These are phyloP conservation scores for Lutjanus argentimaculatus DNA, from an alignment of 2,797 vertebrate genomes.

Conservation along the genomic window DNA sequence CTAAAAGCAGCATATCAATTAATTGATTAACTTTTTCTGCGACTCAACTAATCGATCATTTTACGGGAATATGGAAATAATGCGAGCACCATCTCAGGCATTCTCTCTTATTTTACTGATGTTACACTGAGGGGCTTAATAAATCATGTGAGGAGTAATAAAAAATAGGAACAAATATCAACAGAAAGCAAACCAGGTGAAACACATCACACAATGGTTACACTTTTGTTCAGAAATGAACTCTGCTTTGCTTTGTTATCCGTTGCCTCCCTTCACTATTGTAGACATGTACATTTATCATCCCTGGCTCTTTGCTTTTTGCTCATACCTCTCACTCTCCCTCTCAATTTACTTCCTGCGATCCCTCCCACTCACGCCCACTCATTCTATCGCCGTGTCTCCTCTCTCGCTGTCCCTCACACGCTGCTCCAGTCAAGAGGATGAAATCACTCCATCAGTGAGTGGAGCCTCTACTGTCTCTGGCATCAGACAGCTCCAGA, in stretches of 20 bases:
- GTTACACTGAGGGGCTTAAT: background rate
- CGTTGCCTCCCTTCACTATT: slow-evolving; percentile 15
- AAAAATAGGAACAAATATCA: background rate
- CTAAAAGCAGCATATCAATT: background rate
- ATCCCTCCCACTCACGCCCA: slow-evolving; percentile 60
- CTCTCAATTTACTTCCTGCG: slow-evolving; percentile 51
- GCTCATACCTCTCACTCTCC: slow-evolving; percentile 40
- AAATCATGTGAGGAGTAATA: background rate
- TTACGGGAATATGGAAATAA: background rate
- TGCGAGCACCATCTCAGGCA: background rate
- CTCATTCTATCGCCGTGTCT: slow-evolving; percentile 54
- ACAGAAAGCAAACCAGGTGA: slow-evolving; percentile 1
- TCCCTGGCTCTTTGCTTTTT: slow-evolving; percentile 29
- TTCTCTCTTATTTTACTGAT: background rate
- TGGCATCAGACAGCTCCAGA: slow-evolving; percentile 80
- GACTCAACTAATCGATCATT: background rate
- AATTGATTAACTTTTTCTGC: background rate
- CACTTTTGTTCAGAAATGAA: slow-evolving; percentile 12
- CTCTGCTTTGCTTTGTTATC: slow-evolving; percentile 31
- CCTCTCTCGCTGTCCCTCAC: slow-evolving; percentile 54
- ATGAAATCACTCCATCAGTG: slow-evolving; percentile 79
- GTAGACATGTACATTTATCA: slow-evolving; percentile 47
- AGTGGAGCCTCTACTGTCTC: slow-evolving; percentile 81
- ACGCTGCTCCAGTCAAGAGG: slow-evolving; percentile 75
- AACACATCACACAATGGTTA: background rate